Evolutionary conservation across 2,797 vertebrate species (phyloP), one percentile per base, ranked within the genome.

Genomic region (Mormyrus proboscirostris): DNA sequence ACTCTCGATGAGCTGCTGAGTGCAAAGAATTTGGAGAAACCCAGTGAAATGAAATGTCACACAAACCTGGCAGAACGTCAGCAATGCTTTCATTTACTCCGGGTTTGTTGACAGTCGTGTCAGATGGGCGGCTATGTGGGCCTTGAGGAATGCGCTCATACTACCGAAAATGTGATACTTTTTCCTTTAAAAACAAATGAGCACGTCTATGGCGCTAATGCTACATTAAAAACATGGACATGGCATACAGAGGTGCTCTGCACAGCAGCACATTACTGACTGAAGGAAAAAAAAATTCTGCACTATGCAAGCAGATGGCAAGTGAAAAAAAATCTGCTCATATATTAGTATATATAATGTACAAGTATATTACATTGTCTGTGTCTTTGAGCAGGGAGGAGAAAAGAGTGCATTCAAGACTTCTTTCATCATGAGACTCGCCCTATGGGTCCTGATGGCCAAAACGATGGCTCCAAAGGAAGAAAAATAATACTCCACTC

Each of bases 321-420:
- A 94, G 88, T 49, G 88, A 91, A 91, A 94, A 92, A 90, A 49
- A 84, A 65, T 51, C 25, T 76, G 86, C 89, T 73, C 92, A 95
- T 94, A 95, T 94, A 94, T 94, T 94, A 94, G 89, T 92, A 95
- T 95, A 95, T 94, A 94, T 92, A 94, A 95, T 96, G 94, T 96
- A 96, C 95, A 96, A 92, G 92, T 93, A 94, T 94, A 93, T 91
- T 95, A 95, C 94, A 95, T 89, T 88, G 93, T 94, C 93, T 94
- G 92, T 91, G 91, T 94, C 91, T 91, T 93, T 90, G 90, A 89
- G 51, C 44, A 55, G 38, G 51, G 57, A 88, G 89, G 73, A 83
- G 90, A 38, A 69, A 79, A 89, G 89, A 89, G 73, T 57, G 89
- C 84, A 86, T 87, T 89, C 86, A 73, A 90, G 89, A 89, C 86